A percentile compares a stretch with the other conserved stretches of the same genome.
These are phyloP conservation scores for Coenonympha arcania DNA, from an alignment of 2,888 invertebrate species.

Conservation along the genomic window DNA sequence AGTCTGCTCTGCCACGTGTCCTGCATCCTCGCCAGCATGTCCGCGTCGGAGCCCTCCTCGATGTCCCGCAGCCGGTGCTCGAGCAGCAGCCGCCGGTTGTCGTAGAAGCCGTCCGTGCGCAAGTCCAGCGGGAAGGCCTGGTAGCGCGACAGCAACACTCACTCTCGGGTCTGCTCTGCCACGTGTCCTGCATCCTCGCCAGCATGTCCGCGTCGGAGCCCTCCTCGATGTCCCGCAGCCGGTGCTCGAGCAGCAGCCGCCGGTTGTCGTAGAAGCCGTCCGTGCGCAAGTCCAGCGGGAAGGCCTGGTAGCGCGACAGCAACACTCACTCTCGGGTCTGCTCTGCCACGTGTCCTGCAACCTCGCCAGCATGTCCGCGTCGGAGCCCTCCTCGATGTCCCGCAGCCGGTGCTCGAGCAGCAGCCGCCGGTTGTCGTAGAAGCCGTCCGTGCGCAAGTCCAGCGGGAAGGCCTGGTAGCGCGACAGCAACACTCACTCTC, in stretches of 20 bases:
- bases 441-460: conserved; percentile 79
- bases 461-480: conserved; percentile 79
- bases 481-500: conserved; percentile 71
- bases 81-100: conserved; percentile 74
- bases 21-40: conserved; percentile 59
- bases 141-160: conserved; percentile 75
- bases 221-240: conserved; percentile 52
- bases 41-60: conserved; percentile 41
- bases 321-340: conserved; percentile 57
- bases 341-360: conserved; percentile 67
- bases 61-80: conserved; percentile 67
- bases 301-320: conserved; percentile 76
- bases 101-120: conserved; percentile 77
- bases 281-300: conserved; percentile 82
- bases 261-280: conserved; percentile 79
- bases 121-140: conserved; percentile 84
- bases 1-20: conserved; percentile 63
- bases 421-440: conserved; percentile 77
- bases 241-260: conserved; percentile 71
- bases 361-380: conserved; percentile 53
- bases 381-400: conserved; percentile 42
- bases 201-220: conserved; percentile 52
- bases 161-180: conserved; percentile 66
- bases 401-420: conserved; percentile 72
- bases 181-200: conserved; percentile 52